Base-by-base conservation (phyloP, 2,888 invertebrate genomes). In the Metellina segmentata region DNA sequence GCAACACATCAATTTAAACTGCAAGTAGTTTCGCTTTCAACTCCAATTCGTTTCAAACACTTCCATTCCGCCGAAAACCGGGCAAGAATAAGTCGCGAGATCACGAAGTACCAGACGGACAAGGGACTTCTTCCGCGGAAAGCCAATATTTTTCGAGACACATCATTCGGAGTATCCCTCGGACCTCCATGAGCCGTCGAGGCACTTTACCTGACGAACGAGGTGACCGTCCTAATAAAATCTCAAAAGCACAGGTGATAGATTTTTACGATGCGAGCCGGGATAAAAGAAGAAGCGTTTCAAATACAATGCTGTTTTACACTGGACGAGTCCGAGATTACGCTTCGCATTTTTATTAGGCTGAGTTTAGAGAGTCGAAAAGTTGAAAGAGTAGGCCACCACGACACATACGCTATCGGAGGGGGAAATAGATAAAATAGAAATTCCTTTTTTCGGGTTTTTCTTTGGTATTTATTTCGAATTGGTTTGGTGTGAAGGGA, bases 171-270 rank as follows among this genome's bases (percentile, higher is more conserved):
- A 6, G n/a, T 77, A 85, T 74, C 74, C 53, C 74, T 72, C 11
- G 72, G 83, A 51, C 72, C 48, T 74, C 83, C n/a, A n/a, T n/a
- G 34, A 85, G 53, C 83, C 53, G 74, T 74, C 48, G 83, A 74
- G 85, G 19, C 19, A 34, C 85, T 77, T 77, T 51, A 69, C 69
- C 77, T 85, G 85, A 85, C 69, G 72, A 85, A 78, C 77, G 85
- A 78, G 69, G 69, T 77, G 85, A 69, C 85, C 85, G 48, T 9
- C n/a, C 8, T 61, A 13, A 85, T 85, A 85, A 85, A 85, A 61
- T 77, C 61, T 70, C 19, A 20, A 77, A 34, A 74, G 53, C 71
- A 19, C 71, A 71, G 51, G 49, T 71, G 71, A 82, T 48, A 51
- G 19, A 49, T 49, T 71, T 82, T 51, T 70, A 71, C 16, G 70